These are phyloP conservation scores for Poeciliopsis prolifica DNA, from an alignment of 2,113 vertebrate genomes.

Conservation along the genomic window DNA sequence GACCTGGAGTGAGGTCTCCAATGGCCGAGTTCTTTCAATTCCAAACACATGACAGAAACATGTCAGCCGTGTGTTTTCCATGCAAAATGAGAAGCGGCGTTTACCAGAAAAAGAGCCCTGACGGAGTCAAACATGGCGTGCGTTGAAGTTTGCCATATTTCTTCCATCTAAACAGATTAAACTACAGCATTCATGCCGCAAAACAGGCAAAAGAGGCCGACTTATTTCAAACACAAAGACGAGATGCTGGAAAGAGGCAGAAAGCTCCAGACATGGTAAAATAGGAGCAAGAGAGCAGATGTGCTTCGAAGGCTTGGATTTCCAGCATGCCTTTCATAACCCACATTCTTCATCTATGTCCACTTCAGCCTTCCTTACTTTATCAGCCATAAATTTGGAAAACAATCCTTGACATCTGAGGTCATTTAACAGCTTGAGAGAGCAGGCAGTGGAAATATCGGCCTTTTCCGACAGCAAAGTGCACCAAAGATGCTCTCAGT, in stretches of 20 bases:
- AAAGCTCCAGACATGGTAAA: slow-evolving; percentile 29
- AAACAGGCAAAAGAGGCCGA: slow-evolving; percentile 1
- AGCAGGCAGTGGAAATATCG: slow-evolving; percentile 1
- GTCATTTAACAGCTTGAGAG: neutral
- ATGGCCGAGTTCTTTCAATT: too few species aligned
- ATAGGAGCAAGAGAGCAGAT: slow-evolving; percentile 25
- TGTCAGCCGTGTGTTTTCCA: too few species aligned
- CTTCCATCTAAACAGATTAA: neutral
- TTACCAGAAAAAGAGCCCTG: too few species aligned
- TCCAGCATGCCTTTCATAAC: slow-evolving; percentile 61
- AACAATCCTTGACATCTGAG: slow-evolving; percentile 43
- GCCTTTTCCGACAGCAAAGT: slow-evolving; percentile 7
- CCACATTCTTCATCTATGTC: slow-evolving; percentile 55
- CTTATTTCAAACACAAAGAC: slow-evolving; percentile 3
- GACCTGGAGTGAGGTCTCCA: too few species aligned
- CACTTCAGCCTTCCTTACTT: slow-evolving; percentile 53
- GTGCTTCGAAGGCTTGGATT: slow-evolving; percentile 61
- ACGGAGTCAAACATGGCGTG: neutral
- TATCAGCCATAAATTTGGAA: slow-evolving; percentile 48
- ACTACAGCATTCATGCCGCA: neutral
- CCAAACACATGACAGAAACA: too few species aligned
- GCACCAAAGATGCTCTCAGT: slow-evolving; percentile 4
- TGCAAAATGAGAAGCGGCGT: too few species aligned
- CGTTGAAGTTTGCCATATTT: neutral
- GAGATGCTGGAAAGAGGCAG: slow-evolving; percentile 17